Evolutionary conservation across 2,113 vertebrate species (phyloP).

Genomic region (Alces alces): DNA sequence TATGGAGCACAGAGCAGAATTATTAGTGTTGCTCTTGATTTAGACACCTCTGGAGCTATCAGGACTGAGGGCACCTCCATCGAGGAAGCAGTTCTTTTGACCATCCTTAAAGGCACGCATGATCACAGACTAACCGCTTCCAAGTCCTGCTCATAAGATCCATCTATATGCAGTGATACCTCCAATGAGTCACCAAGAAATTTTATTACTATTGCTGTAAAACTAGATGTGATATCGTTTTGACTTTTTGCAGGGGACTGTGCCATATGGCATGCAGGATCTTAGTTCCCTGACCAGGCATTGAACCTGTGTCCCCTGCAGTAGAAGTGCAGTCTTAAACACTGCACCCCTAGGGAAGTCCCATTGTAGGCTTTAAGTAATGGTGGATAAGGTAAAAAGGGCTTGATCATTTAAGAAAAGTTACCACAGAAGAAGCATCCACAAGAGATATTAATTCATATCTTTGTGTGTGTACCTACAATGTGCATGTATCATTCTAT

Average conservation of each 20-base stretch:
- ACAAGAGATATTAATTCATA: not conserved
- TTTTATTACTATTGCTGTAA: not conserved
- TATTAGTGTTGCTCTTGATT: slow-evolving; percentile 24
- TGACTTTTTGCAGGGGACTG: not conserved
- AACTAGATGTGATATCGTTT: not conserved
- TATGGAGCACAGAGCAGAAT: slow-evolving; percentile 55
- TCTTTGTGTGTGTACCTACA: not conserved
- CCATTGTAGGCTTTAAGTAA: not conserved
- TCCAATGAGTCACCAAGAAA: not conserved
- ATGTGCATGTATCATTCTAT: not conserved
- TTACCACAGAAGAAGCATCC: not conserved
- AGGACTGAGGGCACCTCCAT: not conserved
- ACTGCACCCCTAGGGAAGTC: not conserved
- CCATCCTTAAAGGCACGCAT: not conserved
- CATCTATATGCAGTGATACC: not conserved
- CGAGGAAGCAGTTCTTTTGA: not conserved
- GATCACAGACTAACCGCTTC: not conserved
- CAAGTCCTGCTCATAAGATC: not conserved
- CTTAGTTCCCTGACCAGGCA: not conserved
- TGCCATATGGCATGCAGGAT: not conserved
- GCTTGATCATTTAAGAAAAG: not conserved
- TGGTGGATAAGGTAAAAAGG: not conserved
- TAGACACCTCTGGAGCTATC: slow-evolving; percentile 8
- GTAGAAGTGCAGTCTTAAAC: not conserved
- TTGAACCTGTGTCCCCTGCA: not conserved